These are phyloP conservation scores for Danio albolineatus DNA, from an alignment of 2,797 vertebrate species.

Conservation along the genomic window DNA sequence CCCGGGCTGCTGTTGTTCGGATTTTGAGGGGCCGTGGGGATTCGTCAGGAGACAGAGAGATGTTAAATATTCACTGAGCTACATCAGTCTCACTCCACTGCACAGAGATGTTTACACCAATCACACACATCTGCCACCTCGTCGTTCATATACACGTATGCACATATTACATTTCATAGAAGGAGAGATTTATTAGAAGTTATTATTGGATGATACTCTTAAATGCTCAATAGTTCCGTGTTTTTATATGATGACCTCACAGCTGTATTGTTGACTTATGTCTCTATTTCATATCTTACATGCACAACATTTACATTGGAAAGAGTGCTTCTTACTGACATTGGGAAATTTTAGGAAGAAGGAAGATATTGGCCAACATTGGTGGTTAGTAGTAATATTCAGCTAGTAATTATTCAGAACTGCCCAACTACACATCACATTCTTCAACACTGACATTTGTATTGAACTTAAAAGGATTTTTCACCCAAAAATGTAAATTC, in stretches of 20 bases:
- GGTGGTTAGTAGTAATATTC: too few species aligned
- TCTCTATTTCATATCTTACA: not conserved
- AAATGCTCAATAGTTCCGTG: not conserved
- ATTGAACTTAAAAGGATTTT: too few species aligned
- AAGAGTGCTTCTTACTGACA: too few species aligned
- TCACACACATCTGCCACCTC: constrained; percentile 46
- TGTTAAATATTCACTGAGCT: constrained; percentile 76
- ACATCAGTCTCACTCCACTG: constrained; percentile 72
- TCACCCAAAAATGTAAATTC: too few species aligned
- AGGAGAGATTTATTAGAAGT: constrained; percentile 22
- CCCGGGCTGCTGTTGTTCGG: constrained; percentile 20
- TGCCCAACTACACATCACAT: too few species aligned
- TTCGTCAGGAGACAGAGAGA: constrained; percentile 43
- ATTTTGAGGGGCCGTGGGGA: constrained; percentile 27
- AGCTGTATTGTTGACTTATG: not conserved
- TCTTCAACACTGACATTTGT: too few species aligned
- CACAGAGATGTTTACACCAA: constrained; percentile 70
- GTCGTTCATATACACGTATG: constrained; percentile 20
- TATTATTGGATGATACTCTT: constrained; percentile 14
- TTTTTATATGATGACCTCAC: constrained; percentile 1
- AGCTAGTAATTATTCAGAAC: too few species aligned
- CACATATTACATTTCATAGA: constrained; percentile 48
- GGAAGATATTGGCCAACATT: too few species aligned
- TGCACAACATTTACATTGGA: too few species aligned
- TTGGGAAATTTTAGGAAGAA: too few species aligned